Evolutionary conservation across 2,888 invertebrate species (phyloP), one percentile per base, ranked within the genome.

Genomic region (Itoplectis maculator): DNA sequence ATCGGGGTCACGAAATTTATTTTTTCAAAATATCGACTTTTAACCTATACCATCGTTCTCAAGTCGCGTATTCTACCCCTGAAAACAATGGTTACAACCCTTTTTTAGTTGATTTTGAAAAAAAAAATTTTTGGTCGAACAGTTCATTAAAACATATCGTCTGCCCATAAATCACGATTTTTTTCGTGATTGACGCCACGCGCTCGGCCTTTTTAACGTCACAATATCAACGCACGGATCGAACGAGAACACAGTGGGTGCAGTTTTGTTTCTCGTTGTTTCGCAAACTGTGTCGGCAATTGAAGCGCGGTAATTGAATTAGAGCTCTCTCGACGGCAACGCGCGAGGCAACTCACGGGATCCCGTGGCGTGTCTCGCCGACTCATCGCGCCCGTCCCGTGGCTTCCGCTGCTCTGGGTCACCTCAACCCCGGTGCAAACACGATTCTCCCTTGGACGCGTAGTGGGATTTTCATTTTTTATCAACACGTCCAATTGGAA

Each of bases 301-400:
- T 87, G 70, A 76, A 83, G 54, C 77, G 61, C 72, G 79, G 69
- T 86, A 88, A 88, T 87, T 86, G 75, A 85, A 72, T 88, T 87
- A 87, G 73, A 85, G 84, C 86, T 86, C 82, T n/a, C n/a, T n/a
- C n/a, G n/a, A n/a, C n/a, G n/a, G 54, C 20, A 37, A 49, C 59
- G 11, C 59, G 75, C 69, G 69, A 59, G 37, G 40, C 37, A 40
- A n/a, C 40, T 40, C 69, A 54, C 54, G 54, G 54, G 37, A 69
- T 40, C 68, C 51, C 40, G 59, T 37, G 37, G 68, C 61, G 59
- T 61, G 73, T 73, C n/a, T n/a, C 63, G 72, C 51, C 61, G 66
- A 73, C 72, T 74, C 73, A 37, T 61, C 61, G 63, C 0, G 35
- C 40, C 59, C 42, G 45, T 72, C 70, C 42, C 51, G 35, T 63